These are phyloP conservation scores for Electrophaes corylata DNA, from an alignment of 2,888 invertebrate genomes.

Conservation along the genomic window DNA sequence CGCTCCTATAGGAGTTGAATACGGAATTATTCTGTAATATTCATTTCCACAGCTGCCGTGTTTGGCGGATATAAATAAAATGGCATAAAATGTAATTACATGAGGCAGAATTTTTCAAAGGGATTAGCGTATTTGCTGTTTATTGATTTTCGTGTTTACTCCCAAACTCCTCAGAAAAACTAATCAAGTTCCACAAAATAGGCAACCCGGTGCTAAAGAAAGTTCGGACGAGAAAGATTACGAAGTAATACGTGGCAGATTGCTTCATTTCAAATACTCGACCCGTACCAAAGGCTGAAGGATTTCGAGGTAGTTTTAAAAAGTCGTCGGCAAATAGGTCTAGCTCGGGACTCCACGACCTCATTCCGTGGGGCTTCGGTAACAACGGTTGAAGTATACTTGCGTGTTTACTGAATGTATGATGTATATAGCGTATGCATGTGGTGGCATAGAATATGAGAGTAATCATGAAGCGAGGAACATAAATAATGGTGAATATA, in stretches of 20 bases:
- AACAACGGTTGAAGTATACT: slow-evolving; percentile 16
- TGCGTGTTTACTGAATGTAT: slow-evolving; percentile 3
- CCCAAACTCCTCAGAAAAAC: slow-evolving; percentile 16
- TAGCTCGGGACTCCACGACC: slow-evolving; percentile 36
- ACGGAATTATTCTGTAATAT: slow-evolving; percentile 32
- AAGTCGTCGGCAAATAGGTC: slow-evolving; percentile 42
- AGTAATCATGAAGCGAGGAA: slow-evolving; percentile 13
- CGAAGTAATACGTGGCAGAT: slow-evolving; percentile 17
- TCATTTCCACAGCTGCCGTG: slow-evolving; percentile 34
- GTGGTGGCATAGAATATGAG: slow-evolving; percentile 4
- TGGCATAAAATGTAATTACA: slow-evolving; percentile 23
- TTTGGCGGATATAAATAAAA: slow-evolving; percentile 22
- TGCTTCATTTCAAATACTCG: slow-evolving; percentile 22
- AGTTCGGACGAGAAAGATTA: slow-evolving; percentile 15
- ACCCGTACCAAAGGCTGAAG: slow-evolving; percentile 9
- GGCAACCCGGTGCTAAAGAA: slow-evolving; percentile 3
- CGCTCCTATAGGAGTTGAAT: slow-evolving; percentile 28
- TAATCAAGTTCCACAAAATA: slow-evolving; percentile 14
- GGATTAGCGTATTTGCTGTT: slow-evolving; percentile 3
- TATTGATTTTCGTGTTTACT: slow-evolving; percentile 8
- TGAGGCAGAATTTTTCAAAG: neutral
- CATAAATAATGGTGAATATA: slow-evolving; percentile 11
- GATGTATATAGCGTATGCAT: neutral
- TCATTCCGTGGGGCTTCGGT: slow-evolving; percentile 32
- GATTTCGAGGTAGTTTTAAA: slow-evolving; percentile 23